phyloP scores from a whole-genome alignment of 1,140 invertebrate genomes.

The Gonioctena quinquepunctata region DNA sequence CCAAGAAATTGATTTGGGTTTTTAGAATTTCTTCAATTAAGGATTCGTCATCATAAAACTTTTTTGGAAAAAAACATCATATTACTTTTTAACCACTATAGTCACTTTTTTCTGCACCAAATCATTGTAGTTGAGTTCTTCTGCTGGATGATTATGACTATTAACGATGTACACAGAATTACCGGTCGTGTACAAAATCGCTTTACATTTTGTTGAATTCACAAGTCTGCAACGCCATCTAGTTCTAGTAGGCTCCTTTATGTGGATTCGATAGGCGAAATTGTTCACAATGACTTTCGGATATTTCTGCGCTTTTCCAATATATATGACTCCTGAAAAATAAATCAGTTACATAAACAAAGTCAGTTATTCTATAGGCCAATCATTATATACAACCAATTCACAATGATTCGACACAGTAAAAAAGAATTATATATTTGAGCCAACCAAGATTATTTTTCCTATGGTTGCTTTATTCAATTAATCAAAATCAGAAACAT shows the following conservation, averaged over 20 bases:
- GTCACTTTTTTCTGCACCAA: slow-evolving; percentile 26
- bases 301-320: slow-evolving; percentile 30
- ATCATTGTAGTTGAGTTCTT: neutral
- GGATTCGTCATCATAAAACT: too few relatives aligned
- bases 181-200: slow-evolving; percentile 29
- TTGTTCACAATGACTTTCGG: slow-evolving; percentile 32
- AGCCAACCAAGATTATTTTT: too few relatives aligned
- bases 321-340: slow-evolving; percentile 36
- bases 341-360: too few relatives aligned
- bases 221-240: slow-evolving; percentile 37
- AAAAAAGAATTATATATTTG: too few relatives aligned
- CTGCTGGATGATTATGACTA: slow-evolving; percentile 34
- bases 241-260: slow-evolving; percentile 27
- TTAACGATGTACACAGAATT: slow-evolving; percentile 25
- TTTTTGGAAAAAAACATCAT: neutral
- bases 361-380: too few relatives aligned
- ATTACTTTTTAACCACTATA: slow-evolving; percentile 15
- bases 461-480: too few relatives aligned
- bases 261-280: slow-evolving; percentile 18
- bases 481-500: too few relatives aligned
- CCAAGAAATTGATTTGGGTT: too few relatives aligned
- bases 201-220: slow-evolving; percentile 30
- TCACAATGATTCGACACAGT: too few relatives aligned
- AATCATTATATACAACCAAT: too few relatives aligned
- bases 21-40: too few relatives aligned